A percentile compares a stretch with the other conserved stretches of the same genome.
Evolutionary conservation across 1,140 invertebrate species (phyloP).

Genomic region (Aphelenchoides fujianensis): DNA sequence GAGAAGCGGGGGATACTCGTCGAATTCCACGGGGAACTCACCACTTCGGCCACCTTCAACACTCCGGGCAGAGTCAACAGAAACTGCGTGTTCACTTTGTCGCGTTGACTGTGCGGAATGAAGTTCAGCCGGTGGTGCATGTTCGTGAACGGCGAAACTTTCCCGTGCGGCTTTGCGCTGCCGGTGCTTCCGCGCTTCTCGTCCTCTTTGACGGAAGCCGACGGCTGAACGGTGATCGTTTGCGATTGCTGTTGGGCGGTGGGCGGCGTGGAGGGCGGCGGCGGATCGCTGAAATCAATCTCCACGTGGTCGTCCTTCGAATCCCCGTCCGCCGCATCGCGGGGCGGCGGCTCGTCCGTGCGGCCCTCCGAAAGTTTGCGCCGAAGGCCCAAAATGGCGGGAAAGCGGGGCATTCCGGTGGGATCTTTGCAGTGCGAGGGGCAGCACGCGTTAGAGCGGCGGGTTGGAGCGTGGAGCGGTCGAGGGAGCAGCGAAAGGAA

Average conservation of each 20-base stretch:
- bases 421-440: too few relatives aligned
- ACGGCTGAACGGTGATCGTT: background rate
- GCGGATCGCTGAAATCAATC: slow-evolving; percentile 11
- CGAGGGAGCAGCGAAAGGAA: too few relatives aligned
- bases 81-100: slow-evolving; percentile 58
- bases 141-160: slow-evolving; percentile 28
- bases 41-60: slow-evolving; percentile 60
- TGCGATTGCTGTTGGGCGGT: background rate
- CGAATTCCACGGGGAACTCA: slow-evolving; percentile 19
- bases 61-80: slow-evolving; percentile 56
- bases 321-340: background rate
- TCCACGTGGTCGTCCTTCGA: background rate
- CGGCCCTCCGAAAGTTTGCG: background rate
- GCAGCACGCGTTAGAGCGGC: too few relatives aligned
- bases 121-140: slow-evolving; percentile 50
- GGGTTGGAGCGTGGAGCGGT: too few relatives aligned
- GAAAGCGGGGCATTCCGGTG: slow-evolving; percentile 1
- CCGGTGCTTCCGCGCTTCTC: background rate
- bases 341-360: background rate
- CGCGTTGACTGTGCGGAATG: slow-evolving; percentile 56
- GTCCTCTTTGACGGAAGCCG: background rate
- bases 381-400: background rate
- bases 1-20: background rate
- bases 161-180: slow-evolving; percentile 1
- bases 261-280: background rate